Evolutionary conservation across 2,797 vertebrate species (phyloP).

Genomic region (Chaetophractus vellerosus): DNA sequence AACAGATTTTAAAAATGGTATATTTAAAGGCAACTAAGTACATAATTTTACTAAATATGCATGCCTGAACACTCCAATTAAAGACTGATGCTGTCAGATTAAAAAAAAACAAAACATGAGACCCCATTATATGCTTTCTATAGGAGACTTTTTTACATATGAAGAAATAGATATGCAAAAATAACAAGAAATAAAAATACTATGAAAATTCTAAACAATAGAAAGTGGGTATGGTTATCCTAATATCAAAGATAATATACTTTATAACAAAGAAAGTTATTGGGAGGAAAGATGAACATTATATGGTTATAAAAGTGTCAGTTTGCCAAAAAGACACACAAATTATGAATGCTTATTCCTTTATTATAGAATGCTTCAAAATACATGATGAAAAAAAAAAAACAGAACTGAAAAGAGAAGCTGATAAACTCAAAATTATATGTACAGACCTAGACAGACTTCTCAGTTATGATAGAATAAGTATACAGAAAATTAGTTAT

Average conservation of each 20-base stretch:
- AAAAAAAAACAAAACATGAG: background rate
- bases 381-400: background rate
- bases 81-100: background rate
- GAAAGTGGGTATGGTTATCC: no score
- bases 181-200: background rate
- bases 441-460: no score
- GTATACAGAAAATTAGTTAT: no score
- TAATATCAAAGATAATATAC: background rate
- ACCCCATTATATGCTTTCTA: background rate
- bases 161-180: background rate
- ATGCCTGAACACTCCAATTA: no score
- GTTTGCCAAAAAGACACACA: background rate
- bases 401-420: no score
- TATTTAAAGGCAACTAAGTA: background rate
- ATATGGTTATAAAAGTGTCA: background rate
- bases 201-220: background rate
- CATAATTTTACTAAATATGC: background rate
- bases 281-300: background rate
- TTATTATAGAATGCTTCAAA: background rate
- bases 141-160: background rate
- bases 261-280: background rate
- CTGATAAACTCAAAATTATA: no score
- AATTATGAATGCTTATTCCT: background rate
- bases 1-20: no score
- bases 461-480: no score